These are phyloP conservation scores for Rhagoletis zephyria DNA, from an alignment of 1,140 invertebrate species.

Conservation along the genomic window DNA sequence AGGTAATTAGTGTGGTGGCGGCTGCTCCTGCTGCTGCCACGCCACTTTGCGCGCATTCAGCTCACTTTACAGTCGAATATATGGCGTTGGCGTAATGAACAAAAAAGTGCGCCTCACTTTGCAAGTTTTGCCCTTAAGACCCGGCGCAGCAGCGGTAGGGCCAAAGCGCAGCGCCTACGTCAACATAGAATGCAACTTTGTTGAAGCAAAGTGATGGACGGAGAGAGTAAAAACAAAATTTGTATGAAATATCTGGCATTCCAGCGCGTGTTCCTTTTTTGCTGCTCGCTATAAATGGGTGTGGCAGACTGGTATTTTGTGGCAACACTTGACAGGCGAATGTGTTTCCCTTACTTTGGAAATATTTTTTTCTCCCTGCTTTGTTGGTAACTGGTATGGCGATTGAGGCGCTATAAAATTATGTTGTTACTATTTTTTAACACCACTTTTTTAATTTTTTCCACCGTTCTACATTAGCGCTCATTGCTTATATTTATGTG, in stretches of 20 bases:
- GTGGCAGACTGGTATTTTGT: constrained; percentile 32
- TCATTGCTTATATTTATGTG: constrained; percentile 35
- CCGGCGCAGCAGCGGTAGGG: background rate
- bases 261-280: background rate
- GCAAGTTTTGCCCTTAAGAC: constrained; percentile 42
- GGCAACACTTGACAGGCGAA: constrained; percentile 32
- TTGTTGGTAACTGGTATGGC: background rate
- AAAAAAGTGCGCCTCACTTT: background rate
- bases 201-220: background rate
- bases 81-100: background rate
- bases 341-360: background rate
- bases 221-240: background rate
- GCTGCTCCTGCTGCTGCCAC: background rate
- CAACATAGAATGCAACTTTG: background rate
- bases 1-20: constrained; percentile 55
- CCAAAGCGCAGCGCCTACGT: background rate
- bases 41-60: background rate
- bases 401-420: background rate
- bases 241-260: constrained; percentile 45
- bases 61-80: background rate
- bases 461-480: background rate
- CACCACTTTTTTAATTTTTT: background rate
- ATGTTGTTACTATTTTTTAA: constrained; percentile 25
- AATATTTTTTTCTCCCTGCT: background rate
- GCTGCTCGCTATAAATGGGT: constrained; percentile 23